phyloP scores from a whole-genome alignment of 2,113 vertebrate genomes.

The Melanostigma gelatinosum region DNA sequence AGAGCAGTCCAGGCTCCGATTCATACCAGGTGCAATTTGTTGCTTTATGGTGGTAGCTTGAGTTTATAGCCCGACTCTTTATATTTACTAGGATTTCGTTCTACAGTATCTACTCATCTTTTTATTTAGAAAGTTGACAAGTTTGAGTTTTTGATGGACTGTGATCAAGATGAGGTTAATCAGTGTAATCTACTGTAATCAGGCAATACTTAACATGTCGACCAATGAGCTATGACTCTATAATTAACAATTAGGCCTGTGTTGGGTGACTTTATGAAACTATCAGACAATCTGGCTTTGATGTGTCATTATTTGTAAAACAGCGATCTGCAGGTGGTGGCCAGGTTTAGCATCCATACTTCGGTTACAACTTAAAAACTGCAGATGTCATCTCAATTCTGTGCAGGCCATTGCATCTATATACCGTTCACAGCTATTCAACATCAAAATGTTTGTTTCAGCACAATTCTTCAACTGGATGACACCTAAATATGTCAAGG shows the following conservation, averaged over 20 bases:
- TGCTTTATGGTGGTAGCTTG: neutral
- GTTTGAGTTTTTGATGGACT: neutral
- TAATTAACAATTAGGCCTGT: slow-evolving; percentile 14
- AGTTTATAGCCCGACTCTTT: neutral
- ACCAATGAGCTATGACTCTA: slow-evolving; percentile 1
- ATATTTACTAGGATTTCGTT: neutral
- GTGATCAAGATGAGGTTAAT: neutral
- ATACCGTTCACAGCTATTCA: neutral
- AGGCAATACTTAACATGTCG: slow-evolving; percentile 1
- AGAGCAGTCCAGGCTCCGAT: neutral
- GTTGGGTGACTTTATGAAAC: slow-evolving; percentile 9
- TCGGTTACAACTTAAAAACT: neutral
- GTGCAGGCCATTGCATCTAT: neutral
- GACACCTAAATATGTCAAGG: neutral
- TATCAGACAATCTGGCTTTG: slow-evolving; percentile 10
- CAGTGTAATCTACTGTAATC: slow-evolving; percentile 1
- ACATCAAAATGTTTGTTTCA: slow-evolving; percentile 7
- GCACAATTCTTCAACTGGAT: neutral
- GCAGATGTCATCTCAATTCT: neutral
- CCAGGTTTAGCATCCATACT: slow-evolving; percentile 26
- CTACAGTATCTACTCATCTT: neutral
- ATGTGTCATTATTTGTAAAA: slow-evolving; percentile 16
- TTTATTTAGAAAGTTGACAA: neutral
- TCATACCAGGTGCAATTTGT: neutral
- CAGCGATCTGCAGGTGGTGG: slow-evolving; percentile 19